Conservation (phyloP, 2,113 vertebrate species). For the Cynopterus brachyotis region DNA sequence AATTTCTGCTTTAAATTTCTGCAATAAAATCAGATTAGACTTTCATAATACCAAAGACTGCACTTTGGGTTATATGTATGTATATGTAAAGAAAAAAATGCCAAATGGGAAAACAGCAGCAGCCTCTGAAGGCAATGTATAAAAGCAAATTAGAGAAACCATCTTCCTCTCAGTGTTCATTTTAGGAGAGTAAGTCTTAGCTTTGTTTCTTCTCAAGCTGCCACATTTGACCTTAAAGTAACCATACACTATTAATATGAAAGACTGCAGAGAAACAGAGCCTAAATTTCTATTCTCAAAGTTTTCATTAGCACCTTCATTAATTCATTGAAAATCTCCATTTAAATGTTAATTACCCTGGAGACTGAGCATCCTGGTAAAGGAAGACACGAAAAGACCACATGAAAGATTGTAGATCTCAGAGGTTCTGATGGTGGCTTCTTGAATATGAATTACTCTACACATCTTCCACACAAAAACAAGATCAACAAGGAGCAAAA, state of each 20-base stretch:
- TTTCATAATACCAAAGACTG: background rate
- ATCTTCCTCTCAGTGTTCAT: background rate
- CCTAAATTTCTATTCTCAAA: background rate
- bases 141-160: background rate
- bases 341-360: background rate
- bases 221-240: background rate
- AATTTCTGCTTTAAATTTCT: background rate
- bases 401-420: background rate
- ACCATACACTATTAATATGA: background rate
- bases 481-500: background rate
- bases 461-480: background rate
- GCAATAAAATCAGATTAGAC: conserved; percentile 16
- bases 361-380: background rate
- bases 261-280: background rate
- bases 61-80: background rate
- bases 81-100: background rate
- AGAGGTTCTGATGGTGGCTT: background rate
- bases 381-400: background rate
- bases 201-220: background rate
- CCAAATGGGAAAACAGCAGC: background rate
- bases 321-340: background rate
- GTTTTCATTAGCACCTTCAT: background rate
- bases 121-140: background rate
- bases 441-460: background rate
- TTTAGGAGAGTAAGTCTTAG: background rate